Evolutionary conservation across 1,140 invertebrate species (phyloP), one percentile per base, ranked within the genome.

Genomic region (Drosophila nannoptera): DNA sequence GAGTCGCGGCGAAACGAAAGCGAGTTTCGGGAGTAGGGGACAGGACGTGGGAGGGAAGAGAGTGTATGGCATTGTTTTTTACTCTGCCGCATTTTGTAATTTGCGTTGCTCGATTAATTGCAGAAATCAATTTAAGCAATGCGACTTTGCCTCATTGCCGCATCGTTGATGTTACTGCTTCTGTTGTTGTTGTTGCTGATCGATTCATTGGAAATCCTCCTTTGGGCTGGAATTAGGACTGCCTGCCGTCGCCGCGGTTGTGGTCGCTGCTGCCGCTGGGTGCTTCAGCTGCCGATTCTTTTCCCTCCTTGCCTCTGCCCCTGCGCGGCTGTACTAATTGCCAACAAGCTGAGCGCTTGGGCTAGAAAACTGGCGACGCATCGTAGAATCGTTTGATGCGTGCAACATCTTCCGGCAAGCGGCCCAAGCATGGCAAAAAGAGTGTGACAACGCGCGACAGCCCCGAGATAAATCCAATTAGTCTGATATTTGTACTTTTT

Each of bases 401-500:
- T 73, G 71, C 77, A 69, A 78, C 69, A 84, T 84, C 81, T 84
- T 86, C 80, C 80, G 80, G 80, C 81, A 73, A 64, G 36, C 42
- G 22, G 61, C 50, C 22, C 43, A 64, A 66, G 67, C 36, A 56
- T 38, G 59, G 65, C 65, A 84, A 83, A 75, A 81, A 86, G 82
- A 87, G 81, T 87, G 81, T 86, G 81, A 87, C 81, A 86, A 86
- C 82, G 77, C 78, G 77, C 81, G 81, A 87, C 81, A 86, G 82
- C 80, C 87, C 60, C 78, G 69, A 88, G 87, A 88, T 88, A 88
- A 88, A 88, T 88, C 87, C 87, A 88, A 88, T 88, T 88, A 88
- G 87, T 88, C 87, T 71, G 87, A 88, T 88, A 88, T 88, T 88
- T 88, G 87, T 88, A 88, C 82, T 88, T 87, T 87, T 88, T 88